Conservation (phyloP, 2,888 invertebrate species). For the Theodoxus fluviatilis region DNA sequence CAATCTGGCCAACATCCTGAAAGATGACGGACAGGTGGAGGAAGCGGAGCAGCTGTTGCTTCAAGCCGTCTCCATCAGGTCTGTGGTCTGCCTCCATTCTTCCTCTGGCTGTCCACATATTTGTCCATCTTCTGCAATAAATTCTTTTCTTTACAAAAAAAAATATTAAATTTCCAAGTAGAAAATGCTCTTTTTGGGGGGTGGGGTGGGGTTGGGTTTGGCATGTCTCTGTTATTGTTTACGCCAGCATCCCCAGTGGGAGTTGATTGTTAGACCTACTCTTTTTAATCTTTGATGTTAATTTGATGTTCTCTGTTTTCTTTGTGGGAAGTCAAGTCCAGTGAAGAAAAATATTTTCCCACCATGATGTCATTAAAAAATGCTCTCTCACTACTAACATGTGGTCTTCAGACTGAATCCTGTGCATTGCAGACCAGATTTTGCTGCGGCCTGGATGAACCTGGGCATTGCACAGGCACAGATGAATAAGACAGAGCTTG, state of each 20-base stretch:
- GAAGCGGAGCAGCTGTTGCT: conserved; percentile 79
- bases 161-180: too few relatives aligned
- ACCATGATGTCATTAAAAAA: too few relatives aligned
- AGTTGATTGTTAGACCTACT: background rate
- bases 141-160: too few relatives aligned
- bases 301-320: background rate
- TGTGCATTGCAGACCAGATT: conserved; percentile 80
- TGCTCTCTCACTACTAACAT: too few relatives aligned
- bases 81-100: too few relatives aligned
- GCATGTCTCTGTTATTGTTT: too few relatives aligned
- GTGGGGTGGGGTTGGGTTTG: too few relatives aligned
- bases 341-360: background rate
- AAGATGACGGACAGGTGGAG: conserved; percentile 74
- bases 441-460: conserved; percentile 98
- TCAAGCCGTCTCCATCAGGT: conserved; percentile 79
- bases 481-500: conserved; percentile 75
- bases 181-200: too few relatives aligned
- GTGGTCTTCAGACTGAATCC: background rate
- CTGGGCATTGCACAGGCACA: conserved; percentile 88
- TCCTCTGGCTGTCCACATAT: too few relatives aligned
- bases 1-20: conserved; percentile 86
- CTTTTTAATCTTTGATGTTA: background rate
- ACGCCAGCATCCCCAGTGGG: too few relatives aligned
- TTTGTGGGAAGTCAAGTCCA: background rate
- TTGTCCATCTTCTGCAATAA: too few relatives aligned